These are phyloP conservation scores for Elachura formosa DNA, from an alignment of 2,113 vertebrate genomes.

Conservation along the genomic window DNA sequence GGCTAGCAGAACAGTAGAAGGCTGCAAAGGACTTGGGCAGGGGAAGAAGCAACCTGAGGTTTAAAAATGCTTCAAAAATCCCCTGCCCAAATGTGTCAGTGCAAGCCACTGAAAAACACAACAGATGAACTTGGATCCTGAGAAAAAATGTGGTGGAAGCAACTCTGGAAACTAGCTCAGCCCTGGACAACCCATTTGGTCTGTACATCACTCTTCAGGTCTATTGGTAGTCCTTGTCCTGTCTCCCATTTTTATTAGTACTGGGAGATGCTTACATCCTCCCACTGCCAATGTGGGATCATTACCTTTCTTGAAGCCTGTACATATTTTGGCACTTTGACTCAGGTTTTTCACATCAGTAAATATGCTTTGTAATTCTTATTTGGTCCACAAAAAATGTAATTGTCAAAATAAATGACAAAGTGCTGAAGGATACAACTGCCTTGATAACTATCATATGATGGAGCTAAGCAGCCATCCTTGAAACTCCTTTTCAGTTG, in stretches of 20 bases:
- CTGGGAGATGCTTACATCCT: background rate
- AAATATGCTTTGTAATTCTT: background rate
- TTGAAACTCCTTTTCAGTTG: background rate
- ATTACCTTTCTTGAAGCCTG: background rate
- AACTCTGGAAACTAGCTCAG: background rate
- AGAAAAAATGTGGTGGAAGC: background rate
- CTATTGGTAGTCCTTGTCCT: background rate
- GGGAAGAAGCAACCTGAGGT: background rate
- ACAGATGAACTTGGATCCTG: background rate
- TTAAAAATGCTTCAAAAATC: background rate
- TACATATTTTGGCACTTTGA: background rate
- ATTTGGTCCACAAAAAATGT: background rate
- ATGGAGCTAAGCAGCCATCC: background rate
- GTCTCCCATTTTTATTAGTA: background rate
- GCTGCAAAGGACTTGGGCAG: background rate
- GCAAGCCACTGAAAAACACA: background rate
- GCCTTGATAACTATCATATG: background rate
- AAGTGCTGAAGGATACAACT: background rate
- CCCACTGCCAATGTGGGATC: background rate
- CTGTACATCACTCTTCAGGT: background rate
- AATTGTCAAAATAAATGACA: background rate
- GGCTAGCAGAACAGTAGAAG: background rate
- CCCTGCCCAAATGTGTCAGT: background rate
- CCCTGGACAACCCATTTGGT: background rate
- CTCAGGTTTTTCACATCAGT: background rate